phyloP scores from a whole-genome alignment of 2,797 vertebrate species.

The Diplodus puntazzo region DNA sequence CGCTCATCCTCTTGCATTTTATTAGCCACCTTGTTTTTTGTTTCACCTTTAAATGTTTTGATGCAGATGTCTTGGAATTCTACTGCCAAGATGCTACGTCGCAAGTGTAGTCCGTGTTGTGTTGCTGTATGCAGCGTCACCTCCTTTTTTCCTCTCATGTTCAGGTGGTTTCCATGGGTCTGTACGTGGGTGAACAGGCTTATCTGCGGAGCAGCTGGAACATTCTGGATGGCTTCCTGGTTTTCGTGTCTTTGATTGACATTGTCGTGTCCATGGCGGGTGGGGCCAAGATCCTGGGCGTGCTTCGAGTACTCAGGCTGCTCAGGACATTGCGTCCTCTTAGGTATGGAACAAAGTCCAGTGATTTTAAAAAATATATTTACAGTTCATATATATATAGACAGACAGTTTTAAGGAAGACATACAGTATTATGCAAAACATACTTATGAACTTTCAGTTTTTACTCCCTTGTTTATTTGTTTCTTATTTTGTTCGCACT shows the following conservation, averaged over 20 bases:
- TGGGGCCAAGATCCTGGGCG: slow-evolving; percentile 97
- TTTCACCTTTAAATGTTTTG: background rate
- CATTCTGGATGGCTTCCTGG: slow-evolving; percentile 96
- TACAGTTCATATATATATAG: background rate
- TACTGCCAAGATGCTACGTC: background rate
- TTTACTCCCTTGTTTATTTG: background rate
- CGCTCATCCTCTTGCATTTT: background rate
- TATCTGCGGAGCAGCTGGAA: slow-evolving; percentile 99
- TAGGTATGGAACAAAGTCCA: slow-evolving; percentile 82
- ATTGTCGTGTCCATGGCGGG: slow-evolving; percentile 98
- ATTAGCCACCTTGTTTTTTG: background rate
- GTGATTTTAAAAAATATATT: background rate
- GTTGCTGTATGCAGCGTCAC: background rate
- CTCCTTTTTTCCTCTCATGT: background rate
- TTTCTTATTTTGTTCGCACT: background rate
- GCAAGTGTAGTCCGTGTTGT: background rate
- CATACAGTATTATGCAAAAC: background rate
- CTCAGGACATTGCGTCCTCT: slow-evolving; percentile 95
- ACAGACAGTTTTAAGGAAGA: background rate
- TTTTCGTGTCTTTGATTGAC: slow-evolving; percentile 97
- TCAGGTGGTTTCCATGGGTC: slow-evolving; percentile 96
- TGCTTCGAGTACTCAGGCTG: slow-evolving; percentile 94
- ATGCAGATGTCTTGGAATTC: background rate
- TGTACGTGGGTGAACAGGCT: slow-evolving; percentile 94
- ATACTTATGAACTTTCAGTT: background rate